Percentiles rank a stretch among this genome's conserved stretches.
phyloP scores from a whole-genome alignment of 2,888 invertebrate species.

The Sympetrum striolatum region DNA sequence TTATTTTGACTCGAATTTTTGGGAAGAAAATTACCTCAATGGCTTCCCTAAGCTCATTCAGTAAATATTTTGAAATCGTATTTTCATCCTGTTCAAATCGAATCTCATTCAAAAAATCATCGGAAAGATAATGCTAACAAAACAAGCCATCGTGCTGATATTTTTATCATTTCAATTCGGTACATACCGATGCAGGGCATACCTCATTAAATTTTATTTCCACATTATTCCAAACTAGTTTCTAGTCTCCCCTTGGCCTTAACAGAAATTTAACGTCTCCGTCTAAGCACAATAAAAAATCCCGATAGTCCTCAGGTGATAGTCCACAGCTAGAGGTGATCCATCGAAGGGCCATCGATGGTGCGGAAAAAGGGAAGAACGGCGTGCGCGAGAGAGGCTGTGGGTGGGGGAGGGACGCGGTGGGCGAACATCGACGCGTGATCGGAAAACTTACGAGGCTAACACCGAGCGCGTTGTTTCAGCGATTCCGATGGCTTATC shows the following conservation, averaged over 20 bases:
- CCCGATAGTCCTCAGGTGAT: background rate
- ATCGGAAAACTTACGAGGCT: background rate
- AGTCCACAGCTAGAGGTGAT: background rate
- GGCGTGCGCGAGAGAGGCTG: background rate
- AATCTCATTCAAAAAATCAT: too few relatives aligned
- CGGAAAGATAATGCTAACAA: too few relatives aligned
- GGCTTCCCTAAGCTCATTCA: background rate
- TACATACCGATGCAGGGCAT: too few relatives aligned
- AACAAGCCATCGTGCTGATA: too few relatives aligned
- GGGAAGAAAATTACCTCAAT: background rate
- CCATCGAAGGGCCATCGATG: background rate
- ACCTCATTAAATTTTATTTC: too few relatives aligned
- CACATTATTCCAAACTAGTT: too few relatives aligned
- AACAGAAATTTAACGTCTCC: background rate
- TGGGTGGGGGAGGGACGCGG: background rate
- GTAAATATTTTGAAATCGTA: too few relatives aligned
- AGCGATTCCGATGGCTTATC: background rate
- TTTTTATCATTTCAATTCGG: too few relatives aligned
- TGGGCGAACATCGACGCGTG: background rate
- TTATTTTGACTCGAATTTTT: background rate
- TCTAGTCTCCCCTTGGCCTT: too few relatives aligned
- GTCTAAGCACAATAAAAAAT: background rate
- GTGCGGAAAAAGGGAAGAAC: background rate
- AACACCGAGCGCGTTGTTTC: background rate
- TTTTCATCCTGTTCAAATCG: too few relatives aligned